Base-by-base conservation (phyloP, 2,888 invertebrate genomes). In the Liposcelis brunnea region DNA sequence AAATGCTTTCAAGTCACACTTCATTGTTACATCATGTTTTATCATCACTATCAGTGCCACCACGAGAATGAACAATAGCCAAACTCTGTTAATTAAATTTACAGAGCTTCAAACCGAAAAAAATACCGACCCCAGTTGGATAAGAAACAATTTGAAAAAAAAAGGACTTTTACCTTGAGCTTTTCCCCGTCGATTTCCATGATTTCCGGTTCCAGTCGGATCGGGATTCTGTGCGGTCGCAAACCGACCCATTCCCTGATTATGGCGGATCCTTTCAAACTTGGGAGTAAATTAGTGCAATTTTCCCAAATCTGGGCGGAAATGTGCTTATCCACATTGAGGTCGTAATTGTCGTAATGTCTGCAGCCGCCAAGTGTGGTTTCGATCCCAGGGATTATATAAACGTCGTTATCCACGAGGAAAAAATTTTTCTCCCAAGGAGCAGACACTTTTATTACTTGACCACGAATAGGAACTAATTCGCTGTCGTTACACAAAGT, bases 401-500 rank as follows among this genome's bases (percentile, higher is more conserved):
- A 86, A 56, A 73, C 68, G 26, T 74, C 74, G 45, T 67, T 26
- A 26, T 26, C 33, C 32, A 35, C 42, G 12, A 43, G 44, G 16
- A 40, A 43, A 33, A 46, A 48, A 18, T 43, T 12, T 14, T 48
- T 37, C 3, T 76, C 54, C 77, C 81, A 81, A 1, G 78, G 74
- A 2, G 84, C 82, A 45, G 67, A 60, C 1, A 76, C 80, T 58
- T 72, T 70, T 1, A 68, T 58, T 31, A 87, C 71, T 64, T 87
- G 87, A 5, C 87, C 87, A 51, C 89, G 69, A 40, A 83, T 71
- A 2, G 87, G 71, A 45, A 63, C 62, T 42, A 83, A 65, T 31
- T 58, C 57, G 1, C 59, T 52, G 64, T 89, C 87, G 1, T 68
- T 65, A 1, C 75, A 68, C 1, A 87, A 59, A 7, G 65, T 51